A percentile compares a stretch with the other conserved stretches of the same genome.
These are phyloP conservation scores for Pseudochromis fuscus DNA, from an alignment of 2,797 vertebrate genomes.

Conservation along the genomic window DNA sequence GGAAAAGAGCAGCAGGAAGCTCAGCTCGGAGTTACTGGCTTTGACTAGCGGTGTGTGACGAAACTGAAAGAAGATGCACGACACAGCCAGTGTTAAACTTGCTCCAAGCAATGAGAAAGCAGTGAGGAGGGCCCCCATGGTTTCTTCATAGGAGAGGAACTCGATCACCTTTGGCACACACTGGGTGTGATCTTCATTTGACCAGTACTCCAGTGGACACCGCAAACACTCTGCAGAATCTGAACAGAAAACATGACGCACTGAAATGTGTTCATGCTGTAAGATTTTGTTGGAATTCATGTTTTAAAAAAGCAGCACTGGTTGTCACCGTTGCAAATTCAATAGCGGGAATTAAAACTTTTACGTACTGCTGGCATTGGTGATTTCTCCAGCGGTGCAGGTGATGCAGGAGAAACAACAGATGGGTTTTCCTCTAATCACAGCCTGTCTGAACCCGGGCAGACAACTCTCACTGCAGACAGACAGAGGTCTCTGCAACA, in stretches of 20 bases:
- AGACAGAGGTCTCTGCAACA: constrained; percentile 79
- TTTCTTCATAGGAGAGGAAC: constrained; percentile 83
- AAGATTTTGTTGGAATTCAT: neutral
- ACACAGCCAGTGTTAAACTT: constrained; percentile 71
- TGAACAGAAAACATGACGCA: constrained; percentile 53
- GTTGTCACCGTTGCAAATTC: neutral
- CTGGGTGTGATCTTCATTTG: constrained; percentile 77
- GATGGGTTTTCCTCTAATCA: constrained; percentile 80
- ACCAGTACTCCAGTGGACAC: constrained; percentile 82
- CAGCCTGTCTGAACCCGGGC: constrained; percentile 80
- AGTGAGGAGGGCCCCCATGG: constrained; percentile 80
- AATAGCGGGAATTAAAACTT: neutral
- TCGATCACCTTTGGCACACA: constrained; percentile 83
- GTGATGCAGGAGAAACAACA: constrained; percentile 84
- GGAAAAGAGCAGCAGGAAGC: constrained; percentile 82
- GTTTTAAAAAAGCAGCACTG: neutral
- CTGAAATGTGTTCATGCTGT: neutral
- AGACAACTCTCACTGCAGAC: constrained; percentile 83
- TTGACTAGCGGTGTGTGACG: constrained; percentile 80
- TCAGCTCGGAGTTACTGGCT: constrained; percentile 83
- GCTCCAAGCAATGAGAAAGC: constrained; percentile 79
- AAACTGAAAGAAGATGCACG: constrained; percentile 76
- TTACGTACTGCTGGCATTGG: constrained; percentile 76
- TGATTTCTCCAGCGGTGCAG: constrained; percentile 84
- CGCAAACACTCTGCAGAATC: constrained; percentile 79